Base-by-base conservation (phyloP, 2,113 vertebrate genomes). In the Colossoma macropomum region DNA sequence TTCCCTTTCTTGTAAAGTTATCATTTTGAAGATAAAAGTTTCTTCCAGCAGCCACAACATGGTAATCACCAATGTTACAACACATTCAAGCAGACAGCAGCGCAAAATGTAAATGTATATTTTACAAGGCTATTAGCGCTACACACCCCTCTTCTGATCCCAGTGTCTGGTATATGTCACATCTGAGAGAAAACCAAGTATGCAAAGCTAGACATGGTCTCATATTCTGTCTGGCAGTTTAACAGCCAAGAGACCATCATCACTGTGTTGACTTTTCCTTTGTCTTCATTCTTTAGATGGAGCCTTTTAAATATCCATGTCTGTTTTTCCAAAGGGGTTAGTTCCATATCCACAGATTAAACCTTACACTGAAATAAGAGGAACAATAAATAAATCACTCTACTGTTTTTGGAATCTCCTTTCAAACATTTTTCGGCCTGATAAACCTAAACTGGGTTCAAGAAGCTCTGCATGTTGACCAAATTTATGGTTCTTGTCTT, bases 131-230 rank as follows among this genome's bases (percentile, higher is more conserved):
- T 45, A 7, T 38, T 38, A 38, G 34, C 7, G 34, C 34, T 3
- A 38, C 7, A 38, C 3, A 3, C 34, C 62, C 12, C 25, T 65
- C 27, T 2, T 65, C 25, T 15, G 28, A 30, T 66, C 12, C 27
- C 25, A 66, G 28, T 16, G 63, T 66, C 63, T 66, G 63, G 63
- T 66, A 66, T 32, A 66, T 66, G 17, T 68, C 65, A 68, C 38
- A 34, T 68, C 65, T 68, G 32, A 68, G 21, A 21, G 28, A 9
- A 21, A 21, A 34, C 65, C 7, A 11, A 68, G 30, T 34, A 68
- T 68, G 25, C 27, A 25, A 62, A 62, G n/a, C n/a, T 62, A 62
- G 3, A 62, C 59, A n/a, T 62, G n/a, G 25, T 13, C 59, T 25
- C 59, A 62, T 10, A 62, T 62, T 62, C n/a, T 25, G 4, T 62